Conservation (phyloP, 2,888 invertebrate species). For the Cistogaster globosa region DNA sequence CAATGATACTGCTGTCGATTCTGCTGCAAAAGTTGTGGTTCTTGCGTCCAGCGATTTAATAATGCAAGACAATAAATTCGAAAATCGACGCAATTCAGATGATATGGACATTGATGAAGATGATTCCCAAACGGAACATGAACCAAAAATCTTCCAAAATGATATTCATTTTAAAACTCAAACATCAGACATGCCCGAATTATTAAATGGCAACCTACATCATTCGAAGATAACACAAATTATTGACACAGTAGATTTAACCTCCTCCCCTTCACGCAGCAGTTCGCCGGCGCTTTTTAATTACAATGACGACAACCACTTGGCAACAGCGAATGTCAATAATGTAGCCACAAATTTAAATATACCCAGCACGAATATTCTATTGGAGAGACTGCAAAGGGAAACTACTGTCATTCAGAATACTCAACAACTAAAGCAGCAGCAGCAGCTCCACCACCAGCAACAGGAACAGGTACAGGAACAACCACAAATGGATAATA, state of each 20-base stretch:
- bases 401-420: slow-evolving; percentile 71
- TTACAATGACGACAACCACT: slow-evolving; percentile 71
- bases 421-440: slow-evolving; percentile 64
- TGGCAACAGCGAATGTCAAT: neutral
- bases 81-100: slow-evolving; percentile 79
- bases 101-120: slow-evolving; percentile 82
- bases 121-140: slow-evolving; percentile 78
- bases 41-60: slow-evolving; percentile 14
- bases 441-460: no score
- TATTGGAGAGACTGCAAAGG: slow-evolving; percentile 73
- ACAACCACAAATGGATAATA: slow-evolving; percentile 39
- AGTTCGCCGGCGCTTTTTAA: slow-evolving; percentile 78
- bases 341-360: neutral
- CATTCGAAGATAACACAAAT: slow-evolving; percentile 67
- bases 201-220: slow-evolving; percentile 41
- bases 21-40: slow-evolving; percentile 40
- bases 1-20: slow-evolving; percentile 72
- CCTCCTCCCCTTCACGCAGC: slow-evolving; percentile 81
- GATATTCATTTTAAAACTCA: slow-evolving; percentile 70
- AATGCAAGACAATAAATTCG: neutral
- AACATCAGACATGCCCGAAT: slow-evolving; percentile 23
- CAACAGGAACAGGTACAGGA: slow-evolving; percentile 37
- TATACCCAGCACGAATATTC: slow-evolving; percentile 67
- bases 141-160: slow-evolving; percentile 81
- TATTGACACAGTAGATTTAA: slow-evolving; percentile 81